Evolutionary conservation across 2,113 vertebrate genomes (phyloP), one percentile per base, ranked within the genome.

Genomic region (Spea bombifrons): DNA sequence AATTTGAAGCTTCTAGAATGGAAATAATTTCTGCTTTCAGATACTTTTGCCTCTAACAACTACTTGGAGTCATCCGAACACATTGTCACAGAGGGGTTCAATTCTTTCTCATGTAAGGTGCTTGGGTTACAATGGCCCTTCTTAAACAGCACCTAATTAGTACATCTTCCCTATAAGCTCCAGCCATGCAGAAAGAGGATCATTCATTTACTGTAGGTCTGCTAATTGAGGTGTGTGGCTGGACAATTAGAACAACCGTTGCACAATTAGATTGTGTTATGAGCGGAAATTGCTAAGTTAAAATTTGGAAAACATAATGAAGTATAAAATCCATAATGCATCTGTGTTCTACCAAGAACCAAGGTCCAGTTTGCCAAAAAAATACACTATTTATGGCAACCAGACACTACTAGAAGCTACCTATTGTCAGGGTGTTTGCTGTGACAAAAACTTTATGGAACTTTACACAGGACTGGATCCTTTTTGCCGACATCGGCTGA

Each of bases 211-310:
- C n/a, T 7, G 8, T 30, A 9, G 61, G 61, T 16, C 61, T 64
- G 55, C 55, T 64, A 30, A 64, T 64, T 64, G n/a, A 64, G 61
- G n/a, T 64, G 61, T 64, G 61, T 4, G n/a, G 61, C 17, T 64
- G 61, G n/a, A 8, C 7, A 64, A 30, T 64, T 64, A 13, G 13
- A 64, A 30, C 7, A 2, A 64, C 61, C 61, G 30, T 64, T 3
- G 3, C 30, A 16, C 61, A 16, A 17, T 6, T 64, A 30, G 13
- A 64, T 5, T 64, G 30, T 64, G 1, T 64, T 17, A 17, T 64
- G 8, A 5, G 5, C 55, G 5, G 61, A 64, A 64, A 64, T 5
- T 8, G 61, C 17, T 64, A 64, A 64, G n/a, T 30, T 30, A 4
- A 64, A 13, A 17, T 64, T 7, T 30, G 3, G 61, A 64, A 64